Base-by-base conservation (phyloP, 2,797 vertebrate genomes). In the Tapera naevia region DNA sequence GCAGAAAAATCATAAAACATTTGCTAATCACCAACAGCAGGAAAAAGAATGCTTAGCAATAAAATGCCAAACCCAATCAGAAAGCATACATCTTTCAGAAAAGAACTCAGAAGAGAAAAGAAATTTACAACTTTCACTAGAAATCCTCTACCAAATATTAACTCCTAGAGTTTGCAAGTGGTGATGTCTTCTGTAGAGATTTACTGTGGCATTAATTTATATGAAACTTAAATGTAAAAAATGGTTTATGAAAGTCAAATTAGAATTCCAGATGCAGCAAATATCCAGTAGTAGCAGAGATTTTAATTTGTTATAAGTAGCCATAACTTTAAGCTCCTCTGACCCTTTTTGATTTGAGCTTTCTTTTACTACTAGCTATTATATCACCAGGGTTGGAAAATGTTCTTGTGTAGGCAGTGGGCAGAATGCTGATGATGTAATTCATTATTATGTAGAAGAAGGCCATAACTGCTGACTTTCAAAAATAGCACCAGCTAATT, bases 351-450 rank as follows among this genome's bases (percentile, higher is more conserved):
- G 93, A 94, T 94, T 88, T 86, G 43, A 93, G 91, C 67, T 84
- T 95, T 95, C 39, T 93, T 96, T 87, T 93, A 54, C 71, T 89
- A 27, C 62, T 9, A 74, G 80, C 45, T 96, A 58, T 95, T 95
- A 58, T 87, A 91, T 82, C 61, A 94, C 61, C 7, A 6, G 7
- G 43, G 41, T 54, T 89, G 80, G 79, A 90, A 93, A 93, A 83
- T 18, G 22, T 87, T 96, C 84, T 67, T 45, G 17, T 69, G 69
- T n/a, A 83, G 69, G 51, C 80, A 62, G 35, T 88, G 50, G 69
- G 10, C 17, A 93, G 75, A 94, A 96, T 91, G 57, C 33, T 94
- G 86, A 95, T 96, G 72, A 97, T 89, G 88, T 93, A 95, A 95
- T 72, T 95, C 80, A 71, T 88, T 62, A 91, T 65, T 95, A 96